Conservation (phyloP, 64 coral and sea anemone genomes). For the Catalaphyllia jardinei region DNA sequence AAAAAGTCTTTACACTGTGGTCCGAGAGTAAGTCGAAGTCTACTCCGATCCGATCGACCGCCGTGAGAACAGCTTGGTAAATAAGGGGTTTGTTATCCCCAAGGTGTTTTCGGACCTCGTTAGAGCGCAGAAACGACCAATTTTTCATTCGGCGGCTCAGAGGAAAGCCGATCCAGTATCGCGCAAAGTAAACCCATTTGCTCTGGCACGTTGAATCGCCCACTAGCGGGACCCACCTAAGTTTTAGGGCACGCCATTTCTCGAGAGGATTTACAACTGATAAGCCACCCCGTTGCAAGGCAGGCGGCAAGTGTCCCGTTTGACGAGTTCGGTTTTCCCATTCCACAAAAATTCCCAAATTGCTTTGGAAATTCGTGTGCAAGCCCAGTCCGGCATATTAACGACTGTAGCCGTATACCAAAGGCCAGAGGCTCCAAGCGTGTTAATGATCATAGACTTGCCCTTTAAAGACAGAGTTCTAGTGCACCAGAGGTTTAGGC, state of each 20-base stretch:
- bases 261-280: background rate
- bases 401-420: constrained; percentile 15
- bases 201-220: background rate
- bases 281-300: background rate
- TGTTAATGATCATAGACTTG: constrained; percentile 45
- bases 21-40: background rate
- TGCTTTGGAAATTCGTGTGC: background rate
- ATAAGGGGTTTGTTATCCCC: background rate
- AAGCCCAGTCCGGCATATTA: background rate
- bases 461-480: constrained; percentile 32
- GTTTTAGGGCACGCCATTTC: background rate
- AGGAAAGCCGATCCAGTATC: constrained; percentile 7
- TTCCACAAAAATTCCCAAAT: constrained; percentile 53
- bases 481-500: constrained; percentile 12
- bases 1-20: background rate
- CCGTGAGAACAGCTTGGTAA: background rate
- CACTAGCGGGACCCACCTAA: background rate
- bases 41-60: background rate
- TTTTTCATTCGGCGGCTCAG: no score
- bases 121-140: background rate
- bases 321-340: constrained; percentile 28
- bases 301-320: background rate
- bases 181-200: background rate
- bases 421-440: constrained; percentile 33
- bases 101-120: background rate